These are phyloP conservation scores for Grallaria varia DNA, from an alignment of 2,113 vertebrate species.

Conservation along the genomic window DNA sequence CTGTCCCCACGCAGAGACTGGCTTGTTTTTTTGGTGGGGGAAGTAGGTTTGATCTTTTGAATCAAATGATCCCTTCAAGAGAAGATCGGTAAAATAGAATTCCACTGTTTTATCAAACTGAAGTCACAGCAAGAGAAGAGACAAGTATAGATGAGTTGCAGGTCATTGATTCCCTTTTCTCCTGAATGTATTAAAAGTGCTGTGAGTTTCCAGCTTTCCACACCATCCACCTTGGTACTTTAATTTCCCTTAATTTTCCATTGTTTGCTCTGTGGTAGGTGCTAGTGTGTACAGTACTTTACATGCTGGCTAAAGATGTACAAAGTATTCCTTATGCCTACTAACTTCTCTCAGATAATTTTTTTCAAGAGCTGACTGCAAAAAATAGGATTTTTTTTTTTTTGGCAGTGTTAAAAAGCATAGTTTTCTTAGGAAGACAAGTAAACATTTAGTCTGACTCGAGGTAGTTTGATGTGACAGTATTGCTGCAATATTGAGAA, in stretches of 20 bases:
- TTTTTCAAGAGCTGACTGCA: background rate
- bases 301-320: background rate
- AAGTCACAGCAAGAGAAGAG: slow-evolving; percentile 9
- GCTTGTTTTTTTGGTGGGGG: background rate
- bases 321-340: background rate
- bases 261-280: background rate
- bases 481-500: background rate
- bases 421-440: background rate
- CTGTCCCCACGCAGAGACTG: background rate
- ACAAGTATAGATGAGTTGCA: background rate
- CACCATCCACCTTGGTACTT: background rate
- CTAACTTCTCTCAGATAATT: background rate
- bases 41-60: background rate
- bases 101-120: background rate
- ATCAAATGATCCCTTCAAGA: slow-evolving; percentile 1
- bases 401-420: background rate
- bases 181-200: background rate
- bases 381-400: background rate
- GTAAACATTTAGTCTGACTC: background rate
- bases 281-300: background rate
- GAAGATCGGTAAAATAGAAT: slow-evolving; percentile 4
- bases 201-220: background rate
- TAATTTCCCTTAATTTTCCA: background rate
- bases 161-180: background rate
- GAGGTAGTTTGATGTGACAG: background rate